Conservation (phyloP, 2,888 invertebrate genomes). For the Rhamphomyia laevipes region DNA sequence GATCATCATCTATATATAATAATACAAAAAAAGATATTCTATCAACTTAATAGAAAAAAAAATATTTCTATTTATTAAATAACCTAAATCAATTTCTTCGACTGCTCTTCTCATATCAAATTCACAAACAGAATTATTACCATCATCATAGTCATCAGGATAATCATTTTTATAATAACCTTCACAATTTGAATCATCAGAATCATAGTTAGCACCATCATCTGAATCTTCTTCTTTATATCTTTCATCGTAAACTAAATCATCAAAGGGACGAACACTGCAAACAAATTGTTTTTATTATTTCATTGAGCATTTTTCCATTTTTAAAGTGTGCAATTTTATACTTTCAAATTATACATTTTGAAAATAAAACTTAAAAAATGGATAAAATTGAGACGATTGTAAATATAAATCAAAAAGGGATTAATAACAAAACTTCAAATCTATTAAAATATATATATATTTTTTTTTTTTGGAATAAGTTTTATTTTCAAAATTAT, state of each 20-base stretch:
- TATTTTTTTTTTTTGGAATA: too few relatives aligned
- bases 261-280: conserved; percentile 29
- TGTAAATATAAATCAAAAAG: not conserved
- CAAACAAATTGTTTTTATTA: not conserved
- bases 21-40: too few relatives aligned
- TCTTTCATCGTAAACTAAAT: conserved; percentile 29
- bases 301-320: too few relatives aligned
- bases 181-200: conserved; percentile 67
- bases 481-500: too few relatives aligned
- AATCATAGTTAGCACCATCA: conserved; percentile 40
- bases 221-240: conserved; percentile 24
- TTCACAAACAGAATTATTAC: conserved; percentile 44
- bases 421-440: too few relatives aligned
- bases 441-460: too few relatives aligned
- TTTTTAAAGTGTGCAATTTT: too few relatives aligned
- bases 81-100: conserved; percentile 35
- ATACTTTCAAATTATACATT: not conserved
- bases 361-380: conserved; percentile 1
- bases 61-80: not conserved
- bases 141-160: conserved; percentile 44
- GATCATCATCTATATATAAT: conserved; percentile 16
- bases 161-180: conserved; percentile 68
- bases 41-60: too few relatives aligned
- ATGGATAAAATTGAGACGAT: too few relatives aligned
- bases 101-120: conserved; percentile 51